A percentile compares a stretch with the other conserved stretches of the same genome.
phyloP scores from a whole-genome alignment of 2,888 invertebrate genomes.

The Hybos culiciformis region DNA sequence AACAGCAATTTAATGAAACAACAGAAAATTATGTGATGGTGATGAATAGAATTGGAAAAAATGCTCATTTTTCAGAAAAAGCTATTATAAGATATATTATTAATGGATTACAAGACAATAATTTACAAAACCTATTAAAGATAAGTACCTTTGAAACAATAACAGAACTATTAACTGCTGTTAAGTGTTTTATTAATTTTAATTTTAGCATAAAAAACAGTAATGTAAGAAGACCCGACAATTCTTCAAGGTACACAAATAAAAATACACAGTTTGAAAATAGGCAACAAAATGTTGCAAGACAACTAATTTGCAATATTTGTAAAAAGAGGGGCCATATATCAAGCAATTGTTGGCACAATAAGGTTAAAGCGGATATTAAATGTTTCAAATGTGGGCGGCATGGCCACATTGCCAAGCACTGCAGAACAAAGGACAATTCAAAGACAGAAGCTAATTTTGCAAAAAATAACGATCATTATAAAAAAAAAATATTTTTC shows the following conservation, averaged over 20 bases:
- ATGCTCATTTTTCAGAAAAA: not conserved
- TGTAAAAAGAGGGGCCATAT: not conserved
- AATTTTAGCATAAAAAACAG: not conserved
- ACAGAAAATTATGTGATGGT: not conserved
- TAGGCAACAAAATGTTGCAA: not conserved
- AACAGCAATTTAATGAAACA: not conserved
- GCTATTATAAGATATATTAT: not conserved
- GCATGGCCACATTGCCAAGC: slow-evolving; percentile 1
- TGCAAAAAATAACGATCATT: not conserved
- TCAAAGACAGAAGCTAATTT: not conserved
- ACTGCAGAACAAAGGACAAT: not conserved
- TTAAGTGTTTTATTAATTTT: not conserved
- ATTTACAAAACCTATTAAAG: not conserved
- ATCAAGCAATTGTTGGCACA: not conserved
- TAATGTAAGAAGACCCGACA: not conserved
- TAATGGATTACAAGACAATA: not conserved
- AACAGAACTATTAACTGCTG: not conserved
- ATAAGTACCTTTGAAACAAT: not conserved
- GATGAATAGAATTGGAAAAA: not conserved
- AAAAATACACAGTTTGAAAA: not conserved
- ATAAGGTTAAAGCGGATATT: not conserved
- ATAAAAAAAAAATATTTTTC: not conserved
- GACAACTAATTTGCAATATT: too few species aligned
- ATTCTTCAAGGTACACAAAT: not conserved
- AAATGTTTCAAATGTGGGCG: not conserved